Evolutionary conservation across 2,888 invertebrate genomes (phyloP).

Genomic region (Eumerus sabulonum): DNA sequence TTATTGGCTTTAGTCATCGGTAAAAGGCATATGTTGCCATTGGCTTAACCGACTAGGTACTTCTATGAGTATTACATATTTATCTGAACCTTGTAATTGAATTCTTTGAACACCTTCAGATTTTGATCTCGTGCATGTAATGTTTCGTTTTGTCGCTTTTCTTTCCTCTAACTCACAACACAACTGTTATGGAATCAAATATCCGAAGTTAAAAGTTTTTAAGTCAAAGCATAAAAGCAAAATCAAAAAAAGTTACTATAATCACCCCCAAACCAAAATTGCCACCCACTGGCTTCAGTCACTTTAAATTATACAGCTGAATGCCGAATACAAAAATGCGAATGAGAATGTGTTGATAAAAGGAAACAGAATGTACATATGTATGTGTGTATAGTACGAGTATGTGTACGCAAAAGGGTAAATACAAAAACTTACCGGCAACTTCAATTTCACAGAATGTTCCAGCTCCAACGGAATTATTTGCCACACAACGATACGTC

Average conservation of each 20-base stretch:
- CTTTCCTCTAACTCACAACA: slow-evolving; percentile 7
- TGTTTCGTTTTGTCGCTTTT: not conserved
- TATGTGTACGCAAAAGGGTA: not conserved
- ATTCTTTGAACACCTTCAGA: no score
- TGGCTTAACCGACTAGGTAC: no score
- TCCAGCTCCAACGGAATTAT: slow-evolving; percentile 88
- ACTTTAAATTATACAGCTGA: slow-evolving; percentile 41
- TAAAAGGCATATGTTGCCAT: no score
- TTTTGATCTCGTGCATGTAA: no score
- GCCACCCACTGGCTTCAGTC: not conserved
- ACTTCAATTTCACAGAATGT: slow-evolving; percentile 84
- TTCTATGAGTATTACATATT: no score
- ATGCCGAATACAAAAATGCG: slow-evolving; percentile 8
- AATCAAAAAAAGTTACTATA: not conserved
- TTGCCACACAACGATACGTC: slow-evolving; percentile 91
- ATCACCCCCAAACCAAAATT: slow-evolving; percentile 26
- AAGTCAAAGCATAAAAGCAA: no score
- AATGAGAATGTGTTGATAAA: slow-evolving; percentile 50
- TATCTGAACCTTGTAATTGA: no score
- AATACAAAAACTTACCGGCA: slow-evolving; percentile 80
- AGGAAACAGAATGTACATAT: slow-evolving; percentile 7
- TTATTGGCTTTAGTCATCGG: no score
- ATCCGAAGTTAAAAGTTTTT: slow-evolving; percentile 14
- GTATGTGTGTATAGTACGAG: not conserved
- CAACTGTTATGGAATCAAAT: slow-evolving; percentile 27